Conservation (phyloP, 2,113 vertebrate genomes). For the Cepphus grylle region DNA sequence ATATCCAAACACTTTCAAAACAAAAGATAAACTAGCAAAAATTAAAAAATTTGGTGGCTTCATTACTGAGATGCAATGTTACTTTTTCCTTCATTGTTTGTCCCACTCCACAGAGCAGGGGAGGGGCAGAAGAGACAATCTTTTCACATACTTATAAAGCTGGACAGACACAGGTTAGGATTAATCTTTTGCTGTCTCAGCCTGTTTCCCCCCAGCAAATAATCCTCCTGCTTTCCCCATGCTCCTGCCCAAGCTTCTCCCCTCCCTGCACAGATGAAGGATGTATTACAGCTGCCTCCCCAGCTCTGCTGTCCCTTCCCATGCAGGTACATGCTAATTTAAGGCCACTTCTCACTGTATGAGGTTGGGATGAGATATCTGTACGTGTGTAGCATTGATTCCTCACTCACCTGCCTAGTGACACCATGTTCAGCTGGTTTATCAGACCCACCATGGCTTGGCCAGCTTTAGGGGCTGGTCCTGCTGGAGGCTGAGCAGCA, state of each 20-base stretch:
- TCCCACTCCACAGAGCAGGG: not conserved
- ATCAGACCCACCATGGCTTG: not conserved
- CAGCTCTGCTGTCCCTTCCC: not conserved
- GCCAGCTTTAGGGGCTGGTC: not conserved
- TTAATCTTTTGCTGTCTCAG: not conserved
- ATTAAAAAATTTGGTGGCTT: not conserved
- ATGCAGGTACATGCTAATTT: not conserved
- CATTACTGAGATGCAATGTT: not conserved
- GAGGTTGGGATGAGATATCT: not conserved
- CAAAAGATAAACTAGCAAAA: not conserved
- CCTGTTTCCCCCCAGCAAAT: not conserved
- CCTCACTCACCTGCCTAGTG: not conserved
- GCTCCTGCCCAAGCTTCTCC: not conserved
- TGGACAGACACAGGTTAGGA: not conserved
- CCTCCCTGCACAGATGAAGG: not conserved
- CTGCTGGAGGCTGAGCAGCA: not conserved
- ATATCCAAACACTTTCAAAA: not conserved
- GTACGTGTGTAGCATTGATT: rapidly evolving
- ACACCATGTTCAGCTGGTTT: not conserved
- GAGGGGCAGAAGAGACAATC: not conserved
- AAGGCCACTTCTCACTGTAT: not conserved
- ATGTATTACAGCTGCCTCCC: not conserved
- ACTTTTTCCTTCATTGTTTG: not conserved
- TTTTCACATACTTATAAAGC: not conserved
- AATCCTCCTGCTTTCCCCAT: not conserved